phyloP scores from a whole-genome alignment of 2,888 invertebrate genomes.

The Amiota minor region DNA sequence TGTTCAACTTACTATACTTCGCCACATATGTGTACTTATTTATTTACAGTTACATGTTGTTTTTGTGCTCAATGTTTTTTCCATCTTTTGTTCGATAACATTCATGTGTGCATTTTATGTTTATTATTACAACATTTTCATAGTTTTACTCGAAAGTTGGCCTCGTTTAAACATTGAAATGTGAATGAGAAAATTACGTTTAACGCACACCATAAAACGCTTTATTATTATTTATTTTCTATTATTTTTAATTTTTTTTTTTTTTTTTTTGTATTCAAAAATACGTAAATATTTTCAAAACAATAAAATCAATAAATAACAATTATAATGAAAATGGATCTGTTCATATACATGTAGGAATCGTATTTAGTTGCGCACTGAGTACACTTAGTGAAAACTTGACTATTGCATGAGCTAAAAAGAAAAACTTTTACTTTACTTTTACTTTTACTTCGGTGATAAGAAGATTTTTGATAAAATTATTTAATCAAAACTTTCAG shows the following conservation, averaged over 20 bases:
- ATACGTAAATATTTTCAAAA: neutral
- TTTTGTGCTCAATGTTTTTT: constrained; percentile 8
- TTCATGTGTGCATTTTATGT: constrained; percentile 22
- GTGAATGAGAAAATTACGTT: constrained; percentile 4
- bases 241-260: too few relatives aligned
- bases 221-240: too few relatives aligned
- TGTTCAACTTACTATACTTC: neutral
- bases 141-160: neutral
- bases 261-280: neutral
- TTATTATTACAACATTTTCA: constrained; percentile 4
- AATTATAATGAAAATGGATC: too few relatives aligned
- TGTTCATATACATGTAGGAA: too few relatives aligned
- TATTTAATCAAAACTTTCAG: too few relatives aligned
- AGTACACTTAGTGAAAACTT: too few relatives aligned
- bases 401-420: too few relatives aligned
- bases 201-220: neutral
- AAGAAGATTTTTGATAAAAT: too few relatives aligned
- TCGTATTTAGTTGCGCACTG: too few relatives aligned
- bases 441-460: too few relatives aligned
- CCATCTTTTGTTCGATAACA: neutral
- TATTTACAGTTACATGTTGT: neutral
- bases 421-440: too few relatives aligned
- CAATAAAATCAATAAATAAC: neutral
- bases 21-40: neutral
- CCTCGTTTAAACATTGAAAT: neutral